phyloP scores from a whole-genome alignment of 1,140 invertebrate genomes.

The Diorhabda carinulata region DNA sequence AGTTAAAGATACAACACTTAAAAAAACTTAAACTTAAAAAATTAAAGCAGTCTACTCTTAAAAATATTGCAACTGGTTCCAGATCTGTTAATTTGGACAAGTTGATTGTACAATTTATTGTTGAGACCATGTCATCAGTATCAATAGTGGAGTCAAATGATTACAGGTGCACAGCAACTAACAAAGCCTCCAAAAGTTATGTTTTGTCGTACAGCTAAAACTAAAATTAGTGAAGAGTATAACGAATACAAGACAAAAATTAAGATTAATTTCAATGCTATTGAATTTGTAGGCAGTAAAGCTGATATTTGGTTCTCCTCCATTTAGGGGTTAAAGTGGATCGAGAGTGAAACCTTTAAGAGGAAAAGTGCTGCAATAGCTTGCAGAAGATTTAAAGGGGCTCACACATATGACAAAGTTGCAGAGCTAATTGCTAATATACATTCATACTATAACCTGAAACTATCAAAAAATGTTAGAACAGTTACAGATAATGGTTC shows the following conservation, averaged over 20 bases:
- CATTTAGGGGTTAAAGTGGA: neutral
- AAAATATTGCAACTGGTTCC: too few species aligned
- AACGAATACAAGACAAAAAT: too few species aligned
- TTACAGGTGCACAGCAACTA: neutral
- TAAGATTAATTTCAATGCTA: too few species aligned
- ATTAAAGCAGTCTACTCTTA: neutral
- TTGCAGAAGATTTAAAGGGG: neutral
- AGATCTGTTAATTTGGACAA: too few species aligned
- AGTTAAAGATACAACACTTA: neutral
- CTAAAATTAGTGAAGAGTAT: too few species aligned
- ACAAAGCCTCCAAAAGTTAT: neutral
- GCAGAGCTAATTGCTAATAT: neutral
- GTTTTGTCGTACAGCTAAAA: neutral
- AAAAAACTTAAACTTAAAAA: conserved; percentile 5
- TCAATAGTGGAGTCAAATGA: conserved; percentile 4
- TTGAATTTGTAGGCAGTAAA: too few species aligned
- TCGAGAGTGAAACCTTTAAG: neutral
- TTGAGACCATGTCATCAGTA: conserved; percentile 1
- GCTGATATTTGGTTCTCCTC: too few species aligned
- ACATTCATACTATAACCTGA: neutral
- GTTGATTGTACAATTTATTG: too few species aligned
- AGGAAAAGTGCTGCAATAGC: conserved; percentile 1
- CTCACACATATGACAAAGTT: neutral
- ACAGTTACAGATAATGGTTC: neutral
- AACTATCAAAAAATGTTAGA: conserved; percentile 5